These are phyloP conservation scores for Ginglymostoma cirratum DNA, from an alignment of 2,113 vertebrate species.

Conservation along the genomic window DNA sequence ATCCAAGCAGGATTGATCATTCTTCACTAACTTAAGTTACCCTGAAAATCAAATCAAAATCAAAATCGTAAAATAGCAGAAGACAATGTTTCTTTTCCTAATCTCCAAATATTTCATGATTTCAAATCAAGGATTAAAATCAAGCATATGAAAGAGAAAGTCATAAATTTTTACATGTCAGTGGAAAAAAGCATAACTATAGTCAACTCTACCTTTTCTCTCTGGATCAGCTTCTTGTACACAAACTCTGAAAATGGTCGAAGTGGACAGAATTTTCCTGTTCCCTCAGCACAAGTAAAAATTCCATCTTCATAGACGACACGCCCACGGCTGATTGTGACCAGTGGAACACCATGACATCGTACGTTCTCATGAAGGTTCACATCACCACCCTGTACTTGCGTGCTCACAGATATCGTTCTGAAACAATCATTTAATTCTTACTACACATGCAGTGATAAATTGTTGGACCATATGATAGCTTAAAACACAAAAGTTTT, in stretches of 20 bases:
- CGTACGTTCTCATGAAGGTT: conserved; percentile 91
- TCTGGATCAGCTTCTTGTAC: conserved; percentile 97
- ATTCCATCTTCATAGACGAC: conserved; percentile 91
- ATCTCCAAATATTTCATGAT: background rate
- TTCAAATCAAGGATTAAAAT: background rate
- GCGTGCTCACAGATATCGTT: conserved; percentile 83
- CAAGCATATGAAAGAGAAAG: background rate
- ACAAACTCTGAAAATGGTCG: conserved; percentile 87
- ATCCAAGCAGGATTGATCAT: background rate
- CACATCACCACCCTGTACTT: conserved; percentile 85
- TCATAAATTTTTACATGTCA: background rate
- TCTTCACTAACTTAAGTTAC: background rate
- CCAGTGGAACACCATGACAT: conserved; percentile 83
- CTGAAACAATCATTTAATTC: conserved; percentile 49
- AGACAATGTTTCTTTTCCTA: background rate
- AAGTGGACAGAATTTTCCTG: conserved; percentile 85
- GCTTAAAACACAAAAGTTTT: background rate
- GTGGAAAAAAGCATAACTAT: background rate
- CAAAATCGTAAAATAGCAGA: background rate
- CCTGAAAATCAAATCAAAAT: background rate
- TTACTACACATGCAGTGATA: background rate
- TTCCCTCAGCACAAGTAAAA: conserved; percentile 90
- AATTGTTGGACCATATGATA: background rate
- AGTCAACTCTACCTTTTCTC: conserved; percentile 76
- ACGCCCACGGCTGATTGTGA: conserved; percentile 86